Conservation (phyloP, 2,888 invertebrate genomes). For the Epiblema foenella region DNA sequence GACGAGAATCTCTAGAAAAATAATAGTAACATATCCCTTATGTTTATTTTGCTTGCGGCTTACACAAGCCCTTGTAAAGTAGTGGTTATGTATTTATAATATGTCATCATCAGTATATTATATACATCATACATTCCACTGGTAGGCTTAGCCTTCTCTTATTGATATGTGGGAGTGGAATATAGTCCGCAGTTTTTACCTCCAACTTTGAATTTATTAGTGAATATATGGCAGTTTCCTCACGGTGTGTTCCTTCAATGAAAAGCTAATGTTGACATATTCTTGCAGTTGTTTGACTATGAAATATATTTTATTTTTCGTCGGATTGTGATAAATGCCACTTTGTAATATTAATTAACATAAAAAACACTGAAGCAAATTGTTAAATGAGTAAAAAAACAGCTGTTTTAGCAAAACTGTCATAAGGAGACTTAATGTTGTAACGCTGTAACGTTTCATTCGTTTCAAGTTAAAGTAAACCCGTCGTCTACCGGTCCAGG, state of each 20-base stretch:
- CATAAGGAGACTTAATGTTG: not conserved
- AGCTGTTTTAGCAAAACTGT: not conserved
- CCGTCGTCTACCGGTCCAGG: too few relatives aligned
- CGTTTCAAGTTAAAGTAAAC: not conserved
- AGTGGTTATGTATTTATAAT: not conserved
- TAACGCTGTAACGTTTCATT: not conserved
- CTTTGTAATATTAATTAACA: not conserved
- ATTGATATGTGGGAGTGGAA: too few relatives aligned
- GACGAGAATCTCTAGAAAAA: constrained; percentile 1
- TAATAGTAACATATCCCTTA: not conserved
- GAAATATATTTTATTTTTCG: too few relatives aligned
- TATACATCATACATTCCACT: not conserved
- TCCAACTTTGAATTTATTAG: too few relatives aligned
- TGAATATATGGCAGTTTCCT: too few relatives aligned
- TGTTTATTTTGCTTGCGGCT: not conserved
- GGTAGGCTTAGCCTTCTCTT: not conserved
- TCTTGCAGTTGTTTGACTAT: not conserved
- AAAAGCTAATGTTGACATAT: too few relatives aligned
- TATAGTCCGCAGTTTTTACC: too few relatives aligned
- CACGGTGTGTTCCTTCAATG: too few relatives aligned
- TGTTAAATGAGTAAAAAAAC: not conserved
- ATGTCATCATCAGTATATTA: too few relatives aligned
- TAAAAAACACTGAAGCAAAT: too few relatives aligned
- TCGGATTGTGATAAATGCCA: not conserved
- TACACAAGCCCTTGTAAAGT: not conserved